These are phyloP conservation scores for Morinoia aosen DNA, from an alignment of 2,888 invertebrate genomes.

Conservation along the genomic window DNA sequence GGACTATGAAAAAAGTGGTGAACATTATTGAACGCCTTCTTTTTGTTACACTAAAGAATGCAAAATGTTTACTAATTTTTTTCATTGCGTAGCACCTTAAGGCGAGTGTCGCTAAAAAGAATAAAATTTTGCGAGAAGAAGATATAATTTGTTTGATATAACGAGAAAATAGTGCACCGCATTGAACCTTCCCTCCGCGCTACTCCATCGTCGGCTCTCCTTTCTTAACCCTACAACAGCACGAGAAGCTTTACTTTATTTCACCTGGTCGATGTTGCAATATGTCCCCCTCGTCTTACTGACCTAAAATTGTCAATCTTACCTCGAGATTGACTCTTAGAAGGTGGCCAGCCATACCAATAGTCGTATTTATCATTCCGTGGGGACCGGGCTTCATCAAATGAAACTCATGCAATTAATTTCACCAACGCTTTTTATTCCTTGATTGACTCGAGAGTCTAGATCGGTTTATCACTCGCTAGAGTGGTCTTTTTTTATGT, in stretches of 20 bases:
- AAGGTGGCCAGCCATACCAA: background rate
- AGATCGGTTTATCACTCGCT: background rate
- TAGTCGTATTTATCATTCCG: background rate
- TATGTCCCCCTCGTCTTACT: background rate
- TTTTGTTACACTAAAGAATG: background rate
- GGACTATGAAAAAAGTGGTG: background rate
- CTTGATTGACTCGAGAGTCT: background rate
- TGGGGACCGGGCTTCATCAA: background rate
- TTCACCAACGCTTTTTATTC: background rate
- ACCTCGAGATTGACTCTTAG: background rate
- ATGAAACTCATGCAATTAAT: background rate
- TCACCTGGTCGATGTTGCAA: background rate
- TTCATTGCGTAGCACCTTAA: background rate
- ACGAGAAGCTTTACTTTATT: background rate
- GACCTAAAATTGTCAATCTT: background rate
- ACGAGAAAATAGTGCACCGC: background rate
- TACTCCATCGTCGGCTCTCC: background rate
- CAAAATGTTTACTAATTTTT: background rate
- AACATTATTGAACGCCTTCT: background rate
- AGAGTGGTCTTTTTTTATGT: background rate
- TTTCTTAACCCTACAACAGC: background rate
- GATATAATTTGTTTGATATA: background rate
- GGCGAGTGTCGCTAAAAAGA: background rate
- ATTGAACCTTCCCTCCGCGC: background rate
- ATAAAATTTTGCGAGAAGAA: background rate